phyloP scores from a whole-genome alignment of 2,113 vertebrate species.

The Verasper variegatus region DNA sequence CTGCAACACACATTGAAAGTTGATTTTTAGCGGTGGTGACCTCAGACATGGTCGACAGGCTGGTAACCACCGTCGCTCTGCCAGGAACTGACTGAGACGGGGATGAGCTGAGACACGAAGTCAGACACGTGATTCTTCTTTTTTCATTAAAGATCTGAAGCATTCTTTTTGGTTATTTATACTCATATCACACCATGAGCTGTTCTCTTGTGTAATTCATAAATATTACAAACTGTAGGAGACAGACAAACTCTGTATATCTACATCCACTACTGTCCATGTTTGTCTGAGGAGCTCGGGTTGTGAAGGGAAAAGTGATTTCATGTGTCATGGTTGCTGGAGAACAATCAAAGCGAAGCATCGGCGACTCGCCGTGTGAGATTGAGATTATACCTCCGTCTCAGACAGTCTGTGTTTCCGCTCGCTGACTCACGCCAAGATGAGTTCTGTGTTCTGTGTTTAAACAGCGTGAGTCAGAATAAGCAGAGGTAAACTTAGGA shows the following conservation, averaged over 20 bases:
- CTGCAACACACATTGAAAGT: constrained; percentile 24
- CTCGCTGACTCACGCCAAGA: constrained; percentile 22
- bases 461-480: constrained; percentile 61
- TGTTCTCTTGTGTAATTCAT: neutral
- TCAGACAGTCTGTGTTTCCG: constrained; percentile 53
- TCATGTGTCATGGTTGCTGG: neutral
- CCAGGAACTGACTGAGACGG: constrained; percentile 41
- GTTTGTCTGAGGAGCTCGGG: constrained; percentile 6
- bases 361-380: constrained; percentile 19
- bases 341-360: constrained; percentile 15
- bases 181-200: neutral
- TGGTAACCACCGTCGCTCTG: constrained; percentile 36
- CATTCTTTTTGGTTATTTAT: constrained; percentile 20
- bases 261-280: neutral
- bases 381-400: constrained; percentile 26
- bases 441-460: constrained; percentile 8
- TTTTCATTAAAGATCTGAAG: constrained; percentile 4
- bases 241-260: neutral
- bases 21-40: too few relatives aligned
- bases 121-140: constrained; percentile 18
- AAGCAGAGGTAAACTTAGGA: constrained; percentile 27
- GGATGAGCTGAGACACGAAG: constrained; percentile 68
- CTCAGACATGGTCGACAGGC: constrained; percentile 6
- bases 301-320: constrained; percentile 5
- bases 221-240: too few relatives aligned